Conservation (phyloP, 2,888 invertebrate genomes). For the Flabesymbios commensalis region DNA sequence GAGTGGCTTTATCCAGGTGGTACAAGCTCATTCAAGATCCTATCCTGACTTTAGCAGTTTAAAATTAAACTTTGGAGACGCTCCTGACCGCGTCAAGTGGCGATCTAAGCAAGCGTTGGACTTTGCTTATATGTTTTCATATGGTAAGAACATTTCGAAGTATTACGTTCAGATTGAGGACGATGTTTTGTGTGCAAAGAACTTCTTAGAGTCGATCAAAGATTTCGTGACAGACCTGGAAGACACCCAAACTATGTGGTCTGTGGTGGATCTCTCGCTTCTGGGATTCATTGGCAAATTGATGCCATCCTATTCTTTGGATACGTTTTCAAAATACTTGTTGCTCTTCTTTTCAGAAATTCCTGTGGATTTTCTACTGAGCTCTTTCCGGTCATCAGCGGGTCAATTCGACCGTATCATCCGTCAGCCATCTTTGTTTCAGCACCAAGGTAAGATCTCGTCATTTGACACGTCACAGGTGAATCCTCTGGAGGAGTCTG, state of each 20-base stretch:
- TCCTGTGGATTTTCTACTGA: slow-evolving; percentile 37
- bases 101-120: slow-evolving; percentile 54
- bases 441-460: slow-evolving; percentile 47
- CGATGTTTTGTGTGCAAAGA: slow-evolving; percentile 48
- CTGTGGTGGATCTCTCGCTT: slow-evolving; percentile 52
- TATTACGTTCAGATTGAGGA: slow-evolving; percentile 58
- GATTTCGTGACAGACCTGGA: slow-evolving; percentile 39
- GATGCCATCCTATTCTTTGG: slow-evolving; percentile 45
- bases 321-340: slow-evolving; percentile 28
- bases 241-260: slow-evolving; percentile 48
- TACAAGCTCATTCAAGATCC: slow-evolving; percentile 42
- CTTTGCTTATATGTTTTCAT: slow-evolving; percentile 45
- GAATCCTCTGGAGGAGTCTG: slow-evolving; percentile 52
- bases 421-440: slow-evolving; percentile 36
- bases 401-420: slow-evolving; percentile 24
- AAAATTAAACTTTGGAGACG: slow-evolving; percentile 54
- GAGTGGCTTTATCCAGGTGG: slow-evolving; percentile 55
- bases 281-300: slow-evolving; percentile 58
- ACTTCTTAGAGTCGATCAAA: slow-evolving; percentile 48
- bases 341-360: slow-evolving; percentile 36
- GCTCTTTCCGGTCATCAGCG: slow-evolving; percentile 25
- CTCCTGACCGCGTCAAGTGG: slow-evolving; percentile 53
- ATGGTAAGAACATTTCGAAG: slow-evolving; percentile 44
- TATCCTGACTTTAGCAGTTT: slow-evolving; percentile 43
- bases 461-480: slow-evolving; percentile 52